These are phyloP conservation scores for Laterallus jamaicensis DNA, from an alignment of 2,113 vertebrate genomes.

Conservation along the genomic window DNA sequence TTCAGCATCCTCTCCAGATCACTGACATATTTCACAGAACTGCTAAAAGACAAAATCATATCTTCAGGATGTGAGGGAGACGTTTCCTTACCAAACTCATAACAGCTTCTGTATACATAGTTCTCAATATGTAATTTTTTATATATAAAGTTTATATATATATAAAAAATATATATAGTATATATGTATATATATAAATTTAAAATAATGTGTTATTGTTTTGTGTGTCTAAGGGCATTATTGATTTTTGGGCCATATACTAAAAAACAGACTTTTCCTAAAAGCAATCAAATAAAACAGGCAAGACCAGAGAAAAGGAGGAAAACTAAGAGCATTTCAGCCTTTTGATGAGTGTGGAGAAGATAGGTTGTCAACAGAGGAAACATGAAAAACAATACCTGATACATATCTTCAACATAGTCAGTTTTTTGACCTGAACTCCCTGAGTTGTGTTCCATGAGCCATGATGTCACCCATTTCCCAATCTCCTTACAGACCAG, in stretches of 20 bases:
- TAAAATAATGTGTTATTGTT: not conserved
- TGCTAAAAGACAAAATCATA: not conserved
- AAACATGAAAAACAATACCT: not conserved
- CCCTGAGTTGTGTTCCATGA: not conserved
- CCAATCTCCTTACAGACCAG: fast-evolving
- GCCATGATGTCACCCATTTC: not conserved
- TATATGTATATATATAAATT: not conserved
- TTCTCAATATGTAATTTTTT: not conserved
- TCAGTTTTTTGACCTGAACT: not conserved
- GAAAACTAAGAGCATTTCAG: not conserved
- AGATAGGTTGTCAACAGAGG: not conserved
- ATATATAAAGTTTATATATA: too few species aligned
- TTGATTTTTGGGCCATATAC: not conserved
- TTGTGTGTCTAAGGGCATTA: not conserved
- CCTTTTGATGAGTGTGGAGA: not conserved
- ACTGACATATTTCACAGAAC: not conserved
- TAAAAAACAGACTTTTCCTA: not conserved
- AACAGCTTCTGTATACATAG: not conserved
- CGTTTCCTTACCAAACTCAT: not conserved
- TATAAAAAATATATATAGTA: too few species aligned
- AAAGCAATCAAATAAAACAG: not conserved
- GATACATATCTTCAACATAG: fast-evolving
- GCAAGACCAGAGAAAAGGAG: fast-evolving
- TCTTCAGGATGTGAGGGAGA: not conserved
- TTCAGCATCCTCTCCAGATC: not conserved